phyloP scores from a whole-genome alignment of 2,888 invertebrate species.

The Xylota sylvarum region DNA sequence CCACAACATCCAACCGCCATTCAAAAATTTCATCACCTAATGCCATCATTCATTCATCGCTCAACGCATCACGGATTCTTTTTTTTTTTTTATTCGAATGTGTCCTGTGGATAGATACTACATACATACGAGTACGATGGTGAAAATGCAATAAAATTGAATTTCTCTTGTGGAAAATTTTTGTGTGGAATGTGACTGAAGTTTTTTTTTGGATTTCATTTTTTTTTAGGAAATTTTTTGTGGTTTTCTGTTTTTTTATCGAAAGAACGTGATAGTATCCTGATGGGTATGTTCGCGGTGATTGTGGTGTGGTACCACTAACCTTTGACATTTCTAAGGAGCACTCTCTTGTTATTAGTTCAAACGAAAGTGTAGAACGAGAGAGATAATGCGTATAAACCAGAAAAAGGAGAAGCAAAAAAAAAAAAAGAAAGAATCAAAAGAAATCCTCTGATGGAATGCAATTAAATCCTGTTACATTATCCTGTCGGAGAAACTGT shows the following conservation, averaged over 20 bases:
- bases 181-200: slow-evolving; percentile 56
- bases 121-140: slow-evolving; percentile 16
- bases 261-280: slow-evolving; percentile 21
- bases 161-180: slow-evolving; percentile 54
- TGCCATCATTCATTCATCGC: slow-evolving; percentile 55
- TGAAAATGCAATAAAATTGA: slow-evolving; percentile 70
- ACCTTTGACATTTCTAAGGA: slow-evolving; percentile 50
- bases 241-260: not conserved
- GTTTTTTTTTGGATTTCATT: slow-evolving; percentile 53
- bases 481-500: slow-evolving; percentile 61
- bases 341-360: slow-evolving; percentile 55
- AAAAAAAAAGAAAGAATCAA: slow-evolving; percentile 33
- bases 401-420: not conserved
- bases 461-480: slow-evolving; percentile 75
- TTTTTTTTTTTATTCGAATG: not conserved
- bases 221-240: slow-evolving; percentile 18
- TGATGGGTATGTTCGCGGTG: slow-evolving; percentile 7
- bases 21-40: slow-evolving; percentile 41
- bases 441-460: slow-evolving; percentile 73
- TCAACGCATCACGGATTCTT: slow-evolving; percentile 16
- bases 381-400: not conserved
- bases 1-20: slow-evolving; percentile 2
- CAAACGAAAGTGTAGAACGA: slow-evolving; percentile 26
- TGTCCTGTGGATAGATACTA: not conserved
- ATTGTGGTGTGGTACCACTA: slow-evolving; percentile 12